Base-by-base conservation (phyloP, 2,113 vertebrate species). In the Oxygymnocypris stewartii region DNA sequence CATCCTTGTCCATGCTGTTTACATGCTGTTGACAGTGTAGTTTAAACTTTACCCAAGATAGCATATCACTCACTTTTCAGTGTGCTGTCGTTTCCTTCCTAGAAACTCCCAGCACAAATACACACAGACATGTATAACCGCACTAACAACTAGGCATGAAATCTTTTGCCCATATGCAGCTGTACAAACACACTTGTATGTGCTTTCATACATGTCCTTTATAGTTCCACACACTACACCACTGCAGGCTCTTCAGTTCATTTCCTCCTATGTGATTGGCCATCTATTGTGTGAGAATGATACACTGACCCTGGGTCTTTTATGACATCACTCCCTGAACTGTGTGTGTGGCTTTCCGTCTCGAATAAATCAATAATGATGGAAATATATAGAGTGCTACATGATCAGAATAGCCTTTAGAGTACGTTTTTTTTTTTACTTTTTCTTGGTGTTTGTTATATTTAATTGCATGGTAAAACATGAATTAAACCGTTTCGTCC, bases 1-100 rank as follows among this genome's bases (percentile, higher is more conserved):
- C 31, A 28, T 85, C n/a, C 31, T 23, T 40, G 63, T 63, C 25
- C 25, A 71, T 13, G 0, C 28, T 10, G 59, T 84, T 88, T 88
- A 91, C 69, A 73, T n/a, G 86, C 74, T 89, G 90, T 93, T 90
- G 88, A 89, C 91, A 90, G 85, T 71, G 73, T 3, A 84, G 18
- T 49, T 74, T 65, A 88, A 88, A 87, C 82, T 85, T 87, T 88
- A 28, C 49, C 54, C 75, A 89, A 90, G 93, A 92, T 93, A 92
- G 88, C 87, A 85, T 92, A 91, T 92, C 92, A 90, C 89, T 16
- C 18, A 0, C 18, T 69, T 37, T 90, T 88, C 83, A 87, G 87
- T 84, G 13, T 85, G 85, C 86, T 65, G 90, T 3, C 23, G 89
- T 89, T 93, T 92, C 91, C 89, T 91, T 80, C 87, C 81, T 69